phyloP scores from a whole-genome alignment of 2,888 invertebrate species.

The Digitonthophagus gazella region DNA sequence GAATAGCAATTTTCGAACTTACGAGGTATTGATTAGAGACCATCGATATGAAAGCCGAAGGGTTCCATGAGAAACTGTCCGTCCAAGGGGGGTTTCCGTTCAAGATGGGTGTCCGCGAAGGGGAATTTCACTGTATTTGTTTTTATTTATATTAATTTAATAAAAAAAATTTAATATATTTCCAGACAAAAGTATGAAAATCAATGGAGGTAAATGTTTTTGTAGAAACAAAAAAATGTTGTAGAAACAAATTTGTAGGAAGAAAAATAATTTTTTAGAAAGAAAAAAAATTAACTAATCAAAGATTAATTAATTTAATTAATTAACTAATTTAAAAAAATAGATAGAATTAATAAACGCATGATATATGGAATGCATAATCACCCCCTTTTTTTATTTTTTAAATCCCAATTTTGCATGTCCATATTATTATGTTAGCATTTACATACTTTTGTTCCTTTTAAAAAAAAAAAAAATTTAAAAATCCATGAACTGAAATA shows the following conservation, averaged over 20 bases:
- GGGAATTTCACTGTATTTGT: too few species aligned
- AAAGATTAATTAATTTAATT: too few species aligned
- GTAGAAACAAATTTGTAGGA: slow-evolving; percentile 5
- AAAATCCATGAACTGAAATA: background rate
- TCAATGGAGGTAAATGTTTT: slow-evolving; percentile 67
- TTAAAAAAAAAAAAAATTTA: background rate
- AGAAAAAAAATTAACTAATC: too few species aligned
- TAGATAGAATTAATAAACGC: background rate
- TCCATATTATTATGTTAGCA: background rate
- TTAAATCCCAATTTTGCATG: background rate
- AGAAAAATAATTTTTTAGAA: too few species aligned
- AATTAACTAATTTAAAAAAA: too few species aligned
- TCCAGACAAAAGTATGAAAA: slow-evolving; percentile 75
- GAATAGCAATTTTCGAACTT: too few species aligned
- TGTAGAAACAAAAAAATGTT: background rate
- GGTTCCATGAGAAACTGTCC: too few species aligned
- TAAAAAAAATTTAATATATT: too few species aligned
- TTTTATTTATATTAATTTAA: background rate
- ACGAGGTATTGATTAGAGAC: background rate
- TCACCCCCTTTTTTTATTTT: too few species aligned
- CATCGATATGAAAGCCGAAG: background rate
- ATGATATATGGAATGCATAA: slow-evolving; percentile 1
- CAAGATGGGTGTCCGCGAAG: too few species aligned
- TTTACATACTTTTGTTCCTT: background rate
- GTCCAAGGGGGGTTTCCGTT: too few species aligned